Evolutionary conservation across 1,140 invertebrate genomes (phyloP).

Genomic region (Musca domestica): DNA sequence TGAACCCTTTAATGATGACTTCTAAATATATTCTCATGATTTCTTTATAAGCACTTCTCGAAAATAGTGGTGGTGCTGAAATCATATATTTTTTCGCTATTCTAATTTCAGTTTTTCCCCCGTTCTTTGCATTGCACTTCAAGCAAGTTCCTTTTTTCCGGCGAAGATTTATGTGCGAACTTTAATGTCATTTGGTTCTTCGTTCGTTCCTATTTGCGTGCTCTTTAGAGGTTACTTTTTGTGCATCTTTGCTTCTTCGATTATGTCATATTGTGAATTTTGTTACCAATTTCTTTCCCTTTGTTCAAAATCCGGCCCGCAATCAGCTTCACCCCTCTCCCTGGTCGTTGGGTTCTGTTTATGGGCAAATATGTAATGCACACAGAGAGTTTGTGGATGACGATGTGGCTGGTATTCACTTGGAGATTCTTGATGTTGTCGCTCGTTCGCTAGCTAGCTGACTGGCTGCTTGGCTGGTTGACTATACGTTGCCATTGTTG

Average conservation of each 20-base stretch:
- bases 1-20: no score
- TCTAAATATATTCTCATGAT: no score
- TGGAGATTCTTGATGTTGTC: not conserved
- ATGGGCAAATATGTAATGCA: not conserved
- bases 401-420: not conserved
- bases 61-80: no score
- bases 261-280: not conserved
- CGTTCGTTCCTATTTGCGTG: not conserved
- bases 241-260: not conserved
- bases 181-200: constrained; percentile 9
- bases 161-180: not conserved
- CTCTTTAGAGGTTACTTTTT: not conserved
- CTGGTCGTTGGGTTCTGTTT: not conserved
- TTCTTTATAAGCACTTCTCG: no score
- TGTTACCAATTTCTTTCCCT: not conserved
- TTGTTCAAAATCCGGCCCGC: not conserved
- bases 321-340: not conserved
- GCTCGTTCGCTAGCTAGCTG: not conserved
- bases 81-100: not conserved
- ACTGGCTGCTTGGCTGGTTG: no score
- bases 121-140: not conserved
- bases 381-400: not conserved
- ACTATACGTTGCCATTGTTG: no score
- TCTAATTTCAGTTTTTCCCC: not conserved
- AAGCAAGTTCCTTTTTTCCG: not conserved